Evolutionary conservation across 2,113 vertebrate species (phyloP).

Genomic region (Epinephelus cyanopodus): DNA sequence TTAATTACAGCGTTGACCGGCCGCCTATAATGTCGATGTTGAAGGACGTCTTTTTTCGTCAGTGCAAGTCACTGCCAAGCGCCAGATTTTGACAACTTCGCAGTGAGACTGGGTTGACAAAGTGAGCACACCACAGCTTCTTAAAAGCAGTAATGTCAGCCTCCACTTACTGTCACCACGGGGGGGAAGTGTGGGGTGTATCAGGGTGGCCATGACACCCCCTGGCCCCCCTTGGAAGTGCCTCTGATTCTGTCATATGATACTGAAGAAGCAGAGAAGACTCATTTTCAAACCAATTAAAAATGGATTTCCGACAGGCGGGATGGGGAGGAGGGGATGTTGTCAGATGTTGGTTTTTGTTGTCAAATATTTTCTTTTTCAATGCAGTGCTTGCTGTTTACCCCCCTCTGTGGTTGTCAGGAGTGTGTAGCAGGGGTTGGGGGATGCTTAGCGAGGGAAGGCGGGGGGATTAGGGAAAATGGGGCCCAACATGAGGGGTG

Average conservation of each 20-base stretch:
- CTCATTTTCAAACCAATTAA: slow-evolving; percentile 71
- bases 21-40: no score
- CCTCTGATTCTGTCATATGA: not conserved
- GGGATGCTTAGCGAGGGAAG: slow-evolving; percentile 17
- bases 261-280: not conserved
- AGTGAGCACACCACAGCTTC: no score
- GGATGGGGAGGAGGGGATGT: slow-evolving; percentile 55
- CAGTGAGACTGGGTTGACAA: no score
- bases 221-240: no score
- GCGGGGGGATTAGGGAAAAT: slow-evolving; percentile 50
- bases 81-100: no score
- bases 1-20: no score
- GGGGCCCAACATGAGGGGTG: slow-evolving; percentile 41
- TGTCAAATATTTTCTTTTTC: slow-evolving; percentile 73
- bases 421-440: slow-evolving; percentile 30
- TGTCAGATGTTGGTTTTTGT: slow-evolving; percentile 75
- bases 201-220: no score
- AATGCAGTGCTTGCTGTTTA: slow-evolving; percentile 30
- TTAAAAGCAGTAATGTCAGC: no score
- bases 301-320: slow-evolving; percentile 65
- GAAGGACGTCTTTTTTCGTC: no score
- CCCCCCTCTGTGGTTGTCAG: slow-evolving; percentile 65
- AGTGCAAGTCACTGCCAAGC: no score
- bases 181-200: no score
- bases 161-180: no score